Evolutionary conservation across 1,140 invertebrate species (phyloP), one percentile per base, ranked within the genome.

Genomic region (Aphelinus certus): DNA sequence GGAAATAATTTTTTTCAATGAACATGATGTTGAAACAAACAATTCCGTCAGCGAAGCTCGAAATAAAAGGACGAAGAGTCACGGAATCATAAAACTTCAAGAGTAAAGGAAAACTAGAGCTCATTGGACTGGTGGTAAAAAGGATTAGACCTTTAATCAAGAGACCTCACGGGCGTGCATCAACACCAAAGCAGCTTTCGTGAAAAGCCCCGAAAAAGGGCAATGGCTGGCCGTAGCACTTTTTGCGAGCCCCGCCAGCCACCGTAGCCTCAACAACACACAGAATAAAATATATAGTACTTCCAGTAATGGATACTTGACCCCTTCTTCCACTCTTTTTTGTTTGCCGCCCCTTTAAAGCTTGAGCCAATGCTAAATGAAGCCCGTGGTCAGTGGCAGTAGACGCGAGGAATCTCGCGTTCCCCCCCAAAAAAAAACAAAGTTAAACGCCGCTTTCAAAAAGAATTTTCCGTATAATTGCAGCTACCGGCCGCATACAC

Each of bases 391-490:
- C 46, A 63, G 26, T 26, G 26, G 26, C 26, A 26, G 26, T 0
- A 26, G 26, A 26, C 26, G 26, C 26, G 26, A 26, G 26, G 26
- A 68, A 51, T 70, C 53, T 70, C 57, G 47, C 48, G 7, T 2
- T 9, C 10, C 10, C 9, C 26, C 26, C 46, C n/a, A 61, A 46
- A 61, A 70, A 70, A 57, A 47, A 49, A 51, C 26, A 47, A 60
- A n/a, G 43, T 70, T 70, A 70, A 70, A 2, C 9, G 46, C 67
- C 61, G 46, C 49, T 47, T 61, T 58, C 51, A 60, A 70, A 60
- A 70, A 51, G 56, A 70, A 70, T 70, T 48, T 26, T 42, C 67
- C 10, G 51, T 26, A 70, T 61, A 70, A 70, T 70, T 60, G 67
- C 67, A 10, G 43, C 7, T 7, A 47, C 45, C 42, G 42, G 55